These are phyloP conservation scores for Zaprionus davidi DNA, from an alignment of 1,140 invertebrate species.

Conservation along the genomic window DNA sequence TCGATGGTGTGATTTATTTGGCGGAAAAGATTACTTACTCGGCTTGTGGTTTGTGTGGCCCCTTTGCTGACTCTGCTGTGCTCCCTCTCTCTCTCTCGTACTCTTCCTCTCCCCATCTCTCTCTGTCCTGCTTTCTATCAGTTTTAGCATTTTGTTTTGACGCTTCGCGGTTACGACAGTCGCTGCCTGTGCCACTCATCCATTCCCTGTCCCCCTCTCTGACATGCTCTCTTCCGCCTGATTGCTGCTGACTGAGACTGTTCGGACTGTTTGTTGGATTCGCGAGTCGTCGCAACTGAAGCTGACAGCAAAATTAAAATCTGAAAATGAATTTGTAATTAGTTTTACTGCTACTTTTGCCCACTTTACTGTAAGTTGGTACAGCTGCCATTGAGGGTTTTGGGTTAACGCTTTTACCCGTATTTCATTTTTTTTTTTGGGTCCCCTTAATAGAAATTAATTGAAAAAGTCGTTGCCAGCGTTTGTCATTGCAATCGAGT, in stretches of 20 bases:
- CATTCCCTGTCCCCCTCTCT: background rate
- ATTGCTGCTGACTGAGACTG: constrained; percentile 12
- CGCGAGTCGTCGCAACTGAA: constrained; percentile 42
- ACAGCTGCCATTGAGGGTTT: constrained; percentile 51
- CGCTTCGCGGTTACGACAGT: constrained; percentile 16
- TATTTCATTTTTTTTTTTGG: constrained; percentile 26
- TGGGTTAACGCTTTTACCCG: constrained; percentile 23
- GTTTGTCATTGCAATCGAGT: constrained; percentile 47
- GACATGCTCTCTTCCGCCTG: constrained; percentile 1
- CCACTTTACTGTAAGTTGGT: constrained; percentile 44
- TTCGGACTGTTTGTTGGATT: constrained; percentile 33
- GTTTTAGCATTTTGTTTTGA: constrained; percentile 56
- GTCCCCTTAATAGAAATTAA: constrained; percentile 63
- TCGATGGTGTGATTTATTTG: constrained; percentile 84
- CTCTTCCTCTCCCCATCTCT: background rate
- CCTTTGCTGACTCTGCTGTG: constrained; percentile 17
- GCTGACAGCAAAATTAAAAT: constrained; percentile 78
- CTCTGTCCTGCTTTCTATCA: background rate
- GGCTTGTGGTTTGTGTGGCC: constrained; percentile 54
- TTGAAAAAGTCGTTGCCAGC: constrained; percentile 70
- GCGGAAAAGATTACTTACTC: constrained; percentile 83
- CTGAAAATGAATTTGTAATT: constrained; percentile 83
- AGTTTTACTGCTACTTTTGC: constrained; percentile 77
- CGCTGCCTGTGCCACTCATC: background rate
- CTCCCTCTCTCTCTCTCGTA: too few species aligned